These are phyloP conservation scores for Hemicentrotus pulcherrimus DNA, from an alignment of 35 echinoderm and acorn worm species.

Conservation along the genomic window DNA sequence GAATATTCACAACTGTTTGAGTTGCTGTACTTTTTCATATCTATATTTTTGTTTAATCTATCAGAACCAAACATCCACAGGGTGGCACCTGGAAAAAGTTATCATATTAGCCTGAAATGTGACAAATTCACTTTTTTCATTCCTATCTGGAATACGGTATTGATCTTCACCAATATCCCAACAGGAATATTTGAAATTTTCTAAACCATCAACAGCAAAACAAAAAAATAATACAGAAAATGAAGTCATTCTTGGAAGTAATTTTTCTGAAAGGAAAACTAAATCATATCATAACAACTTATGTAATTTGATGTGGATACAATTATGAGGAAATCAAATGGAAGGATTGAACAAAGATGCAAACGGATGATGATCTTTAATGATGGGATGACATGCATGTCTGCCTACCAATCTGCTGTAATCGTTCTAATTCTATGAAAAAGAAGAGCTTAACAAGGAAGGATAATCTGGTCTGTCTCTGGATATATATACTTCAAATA, in stretches of 20 bases:
- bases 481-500: background rate
- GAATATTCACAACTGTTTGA: no score
- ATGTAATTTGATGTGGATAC: background rate
- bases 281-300: background rate
- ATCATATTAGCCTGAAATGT: no score
- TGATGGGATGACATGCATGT: background rate
- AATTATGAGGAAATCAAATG: background rate
- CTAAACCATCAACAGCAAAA: background rate
- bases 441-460: background rate
- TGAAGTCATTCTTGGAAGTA: background rate
- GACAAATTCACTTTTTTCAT: no score
- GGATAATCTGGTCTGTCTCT: conserved; percentile 16
- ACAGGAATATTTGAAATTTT: background rate
- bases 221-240: background rate
- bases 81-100: no score
- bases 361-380: background rate
- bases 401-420: background rate
- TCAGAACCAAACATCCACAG: no score
- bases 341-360: background rate
- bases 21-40: no score
- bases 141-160: no score
- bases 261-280: background rate
- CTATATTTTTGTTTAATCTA: no score
- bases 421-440: background rate
- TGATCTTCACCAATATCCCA: background rate